Base-by-base conservation (phyloP, 2,113 vertebrate genomes). In the Rattus norvegicus region DNA sequence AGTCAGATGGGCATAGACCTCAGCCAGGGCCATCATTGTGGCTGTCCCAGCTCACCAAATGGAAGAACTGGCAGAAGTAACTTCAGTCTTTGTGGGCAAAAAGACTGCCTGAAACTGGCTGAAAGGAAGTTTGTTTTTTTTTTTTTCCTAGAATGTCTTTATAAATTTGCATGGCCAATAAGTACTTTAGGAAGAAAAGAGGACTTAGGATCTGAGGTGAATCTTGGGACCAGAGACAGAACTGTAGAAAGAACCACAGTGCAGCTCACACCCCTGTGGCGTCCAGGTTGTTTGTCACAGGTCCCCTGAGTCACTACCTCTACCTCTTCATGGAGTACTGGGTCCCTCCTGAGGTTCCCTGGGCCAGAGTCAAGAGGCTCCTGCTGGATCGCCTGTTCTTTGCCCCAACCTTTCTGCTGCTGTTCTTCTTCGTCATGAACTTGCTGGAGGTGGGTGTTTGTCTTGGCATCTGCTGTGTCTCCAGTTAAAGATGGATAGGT, bases 351-450 rank as follows among this genome's bases (percentile, higher is more conserved):
- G 98, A 98, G 67, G 97, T 97, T 12, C 98, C 98, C 0, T 98
- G 98, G 95, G 98, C 98, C 39, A 95, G 98, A 10, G n/a, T 99
- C 92, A 99, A 98, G 95, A 98, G 99, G 39, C 99, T 99, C 7
- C 98, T 99, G 0, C 96, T 99, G 97, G 99, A 99, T 80, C 98
- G 99, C 2, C 98, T 99, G 3, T 7, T 99, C 69, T 99, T 99
- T 43, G 99, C 99, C 0, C 99, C 99, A 0, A 98, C 98, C 81
- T 99, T 99, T 97, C 98, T 99, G 85, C 90, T 99, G 59, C 79
- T 99, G n/a, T 99, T 99, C 96, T 99, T 99, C 98, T 95, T 98
- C 61, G 77, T 99, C 86, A 99, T 99, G 99, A 99, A 98, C 97
- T 85, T 99, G 83, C 96, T 99, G 81, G 99, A 99, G 99, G 99